phyloP scores from a whole-genome alignment of 2,797 vertebrate species.

The Darevskia nairensis region DNA sequence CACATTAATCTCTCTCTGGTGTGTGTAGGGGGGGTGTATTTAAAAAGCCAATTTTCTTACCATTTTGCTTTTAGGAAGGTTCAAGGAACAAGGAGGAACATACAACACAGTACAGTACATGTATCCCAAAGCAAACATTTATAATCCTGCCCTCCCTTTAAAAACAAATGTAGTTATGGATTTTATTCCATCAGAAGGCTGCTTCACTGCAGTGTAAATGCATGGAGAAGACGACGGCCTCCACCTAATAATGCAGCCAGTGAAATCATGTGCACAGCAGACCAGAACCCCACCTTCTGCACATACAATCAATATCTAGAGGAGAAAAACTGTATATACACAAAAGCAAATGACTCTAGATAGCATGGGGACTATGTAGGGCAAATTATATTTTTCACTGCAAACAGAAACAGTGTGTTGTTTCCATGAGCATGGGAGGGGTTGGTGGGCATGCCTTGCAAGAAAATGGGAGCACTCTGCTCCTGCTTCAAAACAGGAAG shows the following conservation, averaged over 20 bases:
- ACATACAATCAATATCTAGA: not conserved
- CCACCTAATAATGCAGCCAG: not conserved
- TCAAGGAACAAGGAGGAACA: slow-evolving; percentile 37
- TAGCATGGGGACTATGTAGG: too few species aligned
- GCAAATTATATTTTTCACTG: too few species aligned
- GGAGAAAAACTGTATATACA: not conserved
- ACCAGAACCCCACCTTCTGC: not conserved
- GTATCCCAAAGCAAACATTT: not conserved
- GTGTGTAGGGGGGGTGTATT: slow-evolving; percentile 35
- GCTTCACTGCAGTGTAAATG: too few species aligned
- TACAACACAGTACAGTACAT: not conserved
- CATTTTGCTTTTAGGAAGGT: slow-evolving; percentile 50
- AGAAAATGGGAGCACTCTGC: too few species aligned
- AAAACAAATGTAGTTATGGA: too few species aligned
- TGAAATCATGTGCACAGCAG: not conserved
- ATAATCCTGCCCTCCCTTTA: too few species aligned
- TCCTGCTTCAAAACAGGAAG: too few species aligned
- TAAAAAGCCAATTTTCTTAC: slow-evolving; percentile 55
- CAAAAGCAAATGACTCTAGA: not conserved
- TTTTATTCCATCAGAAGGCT: too few species aligned
- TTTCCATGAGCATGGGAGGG: too few species aligned
- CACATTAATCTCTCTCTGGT: slow-evolving; percentile 71
- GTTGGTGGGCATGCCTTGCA: too few species aligned
- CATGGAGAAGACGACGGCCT: too few species aligned
- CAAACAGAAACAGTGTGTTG: too few species aligned